A percentile compares a stretch with the other conserved stretches of the same genome.
These are phyloP conservation scores for Orthosia cruda DNA, from an alignment of 2,888 invertebrate genomes.

Conservation along the genomic window DNA sequence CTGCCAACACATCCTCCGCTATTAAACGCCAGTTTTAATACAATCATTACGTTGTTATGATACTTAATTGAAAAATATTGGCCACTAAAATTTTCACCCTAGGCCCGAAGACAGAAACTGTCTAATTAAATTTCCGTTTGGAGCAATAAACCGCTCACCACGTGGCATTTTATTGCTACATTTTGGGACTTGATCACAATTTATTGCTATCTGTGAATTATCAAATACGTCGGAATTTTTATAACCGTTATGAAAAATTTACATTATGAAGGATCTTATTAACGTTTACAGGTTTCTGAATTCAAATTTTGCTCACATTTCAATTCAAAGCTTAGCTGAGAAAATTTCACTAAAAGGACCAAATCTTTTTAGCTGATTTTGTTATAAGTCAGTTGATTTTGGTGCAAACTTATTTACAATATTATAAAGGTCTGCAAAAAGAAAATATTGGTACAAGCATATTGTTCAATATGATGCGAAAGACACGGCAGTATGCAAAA, in stretches of 20 bases:
- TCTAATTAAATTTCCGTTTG: slow-evolving; percentile 82
- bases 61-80: slow-evolving; percentile 79
- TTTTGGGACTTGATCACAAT: slow-evolving; percentile 81
- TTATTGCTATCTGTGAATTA: slow-evolving; percentile 79
- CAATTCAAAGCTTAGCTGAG: not conserved
- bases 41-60: slow-evolving; percentile 57
- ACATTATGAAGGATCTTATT: slow-evolving; percentile 51
- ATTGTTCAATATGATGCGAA: no score
- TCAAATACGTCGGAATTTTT: slow-evolving; percentile 68
- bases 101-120: slow-evolving; percentile 72
- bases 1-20: slow-evolving; percentile 23
- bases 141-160: slow-evolving; percentile 81
- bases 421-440: no score
- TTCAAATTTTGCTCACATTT: slow-evolving; percentile 16
- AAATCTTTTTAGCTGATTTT: not conserved
- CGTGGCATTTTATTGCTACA: slow-evolving; percentile 82
- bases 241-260: slow-evolving; percentile 61
- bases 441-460: no score
- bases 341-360: not conserved
- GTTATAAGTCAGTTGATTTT: not conserved
- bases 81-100: slow-evolving; percentile 74
- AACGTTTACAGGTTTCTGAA: slow-evolving; percentile 25
- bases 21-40: slow-evolving; percentile 57
- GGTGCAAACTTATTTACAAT: no score
- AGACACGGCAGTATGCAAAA: no score